Evolutionary conservation across 2,888 invertebrate genomes (phyloP), one percentile per base, ranked within the genome.

Genomic region (Aromia moschata): DNA sequence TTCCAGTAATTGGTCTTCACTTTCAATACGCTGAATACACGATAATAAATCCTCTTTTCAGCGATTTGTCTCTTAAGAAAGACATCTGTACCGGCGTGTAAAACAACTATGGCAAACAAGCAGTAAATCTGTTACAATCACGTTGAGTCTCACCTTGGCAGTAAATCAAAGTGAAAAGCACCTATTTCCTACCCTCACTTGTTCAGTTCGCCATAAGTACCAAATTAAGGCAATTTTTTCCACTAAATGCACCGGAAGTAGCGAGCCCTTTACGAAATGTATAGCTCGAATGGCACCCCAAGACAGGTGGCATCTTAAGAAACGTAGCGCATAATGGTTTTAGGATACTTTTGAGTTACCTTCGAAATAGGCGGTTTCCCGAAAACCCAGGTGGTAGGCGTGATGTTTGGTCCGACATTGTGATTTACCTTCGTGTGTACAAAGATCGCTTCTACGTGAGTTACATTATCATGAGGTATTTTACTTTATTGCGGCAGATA

Each of bases 321-420:
- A 69, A 65, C 56, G 38, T 62, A 67, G 56, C 61, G 67, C 66
- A 69, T 46, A 62, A 57, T 55, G 58, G 62, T 69, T 65, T 65
- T 62, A 67, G 62, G 68, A 66, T 64, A 52, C 43, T 43, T 60
- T 62, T 58, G 57, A 60, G 58, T 63, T 54, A 47, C 57, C 60
- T 62, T 56, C 49, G 56, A 63, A 62, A 62, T 58, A 59, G 58
- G 63, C 60, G 67, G 69, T 68, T 71, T 71, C 64, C 62, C 58
- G n/a, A 69, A 73, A 77, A 74, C 69, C 77, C 77, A 77, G 77
- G 75, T 77, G 77, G 75, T 70, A 75, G 75, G 76, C 77, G 77
- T 77, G 74, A 76, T 73, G 75, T 76, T 76, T 73, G 68, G 70
- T 70, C 68, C 70, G 58, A 57, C 44, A 61, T 44, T 55, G 58